Percentiles rank a stretch among this genome's conserved stretches.
Conservation (phyloP, 2,888 invertebrate species). For the Ormyrus rosae region DNA sequence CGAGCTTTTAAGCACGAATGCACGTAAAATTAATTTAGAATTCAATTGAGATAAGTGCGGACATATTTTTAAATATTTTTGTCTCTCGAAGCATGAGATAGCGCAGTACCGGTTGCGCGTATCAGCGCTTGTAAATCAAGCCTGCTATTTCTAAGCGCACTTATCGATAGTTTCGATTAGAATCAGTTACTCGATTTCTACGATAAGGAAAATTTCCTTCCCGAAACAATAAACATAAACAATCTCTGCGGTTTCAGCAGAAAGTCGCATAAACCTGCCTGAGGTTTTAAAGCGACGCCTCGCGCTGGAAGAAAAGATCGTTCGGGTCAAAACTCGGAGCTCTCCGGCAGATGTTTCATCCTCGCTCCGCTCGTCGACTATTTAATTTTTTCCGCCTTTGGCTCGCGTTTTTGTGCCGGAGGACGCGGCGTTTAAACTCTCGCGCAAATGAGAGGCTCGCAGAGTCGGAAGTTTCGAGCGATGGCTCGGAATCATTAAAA, state of each 20-base stretch:
- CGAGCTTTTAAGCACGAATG: slow-evolving; percentile 28
- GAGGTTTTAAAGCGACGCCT: too few species aligned
- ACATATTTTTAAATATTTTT: slow-evolving; percentile 7
- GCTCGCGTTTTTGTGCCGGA: neutral
- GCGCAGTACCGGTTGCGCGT: neutral
- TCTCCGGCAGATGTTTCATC: slow-evolving; percentile 38
- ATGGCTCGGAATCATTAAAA: slow-evolving; percentile 64
- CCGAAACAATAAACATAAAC: too few species aligned
- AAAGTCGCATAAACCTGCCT: too few species aligned
- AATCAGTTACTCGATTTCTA: slow-evolving; percentile 4
- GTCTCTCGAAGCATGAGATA: neutral
- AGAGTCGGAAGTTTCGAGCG: slow-evolving; percentile 58
- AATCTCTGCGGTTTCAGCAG: too few species aligned
- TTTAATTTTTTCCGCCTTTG: slow-evolving; percentile 31
- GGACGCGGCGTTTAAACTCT: slow-evolving; percentile 23
- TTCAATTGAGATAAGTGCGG: slow-evolving; percentile 24
- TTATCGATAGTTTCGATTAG: slow-evolving; percentile 30
- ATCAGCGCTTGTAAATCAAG: slow-evolving; percentile 22
- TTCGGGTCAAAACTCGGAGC: slow-evolving; percentile 5
- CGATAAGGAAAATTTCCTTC: neutral
- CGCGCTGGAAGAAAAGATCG: too few species aligned
- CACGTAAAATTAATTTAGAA: slow-evolving; percentile 24
- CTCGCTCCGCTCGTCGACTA: slow-evolving; percentile 1
- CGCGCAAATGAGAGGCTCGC: slow-evolving; percentile 55
- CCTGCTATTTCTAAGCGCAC: slow-evolving; percentile 8